Evolutionary conservation across 2,888 invertebrate genomes (phyloP).

Genomic region (Caenorhabditis virilis): DNA sequence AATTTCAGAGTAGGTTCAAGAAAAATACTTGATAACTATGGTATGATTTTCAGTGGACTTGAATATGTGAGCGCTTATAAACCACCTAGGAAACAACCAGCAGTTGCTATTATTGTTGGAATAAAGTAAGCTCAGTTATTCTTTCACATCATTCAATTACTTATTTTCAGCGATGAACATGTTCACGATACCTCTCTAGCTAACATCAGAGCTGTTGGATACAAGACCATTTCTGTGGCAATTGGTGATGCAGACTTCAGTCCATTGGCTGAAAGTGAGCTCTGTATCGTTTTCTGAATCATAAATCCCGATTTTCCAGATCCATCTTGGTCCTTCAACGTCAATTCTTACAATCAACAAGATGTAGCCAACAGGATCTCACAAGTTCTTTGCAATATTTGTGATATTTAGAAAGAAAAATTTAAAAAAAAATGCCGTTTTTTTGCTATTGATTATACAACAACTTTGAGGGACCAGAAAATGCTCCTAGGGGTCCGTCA

Average conservation of each 20-base stretch:
- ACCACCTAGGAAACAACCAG: conserved; percentile 5
- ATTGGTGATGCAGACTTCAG: conserved; percentile 3
- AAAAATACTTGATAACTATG: too few species aligned
- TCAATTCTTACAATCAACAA: too few species aligned
- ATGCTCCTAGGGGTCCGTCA: too few species aligned
- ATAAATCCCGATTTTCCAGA: too few species aligned
- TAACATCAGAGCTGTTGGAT: too few species aligned
- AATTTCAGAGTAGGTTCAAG: background rate
- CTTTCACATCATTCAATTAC: background rate
- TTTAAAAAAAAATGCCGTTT: background rate
- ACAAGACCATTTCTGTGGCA: conserved; percentile 2
- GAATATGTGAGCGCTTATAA: conserved; percentile 21
- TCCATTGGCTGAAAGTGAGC: conserved; percentile 5
- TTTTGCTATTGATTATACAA: too few species aligned
- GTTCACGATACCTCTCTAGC: background rate
- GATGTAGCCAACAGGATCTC: too few species aligned
- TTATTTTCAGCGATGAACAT: conserved; percentile 1
- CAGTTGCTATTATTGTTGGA: conserved; percentile 22
- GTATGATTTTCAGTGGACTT: conserved; percentile 15
- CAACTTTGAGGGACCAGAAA: too few species aligned
- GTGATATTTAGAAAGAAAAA: background rate
- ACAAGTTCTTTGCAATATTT: background rate
- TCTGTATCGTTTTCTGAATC: too few species aligned
- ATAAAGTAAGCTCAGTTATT: conserved; percentile 11
- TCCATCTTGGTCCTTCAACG: too few species aligned